These are phyloP conservation scores for Cardiocondyla obscurior DNA, from an alignment of 1,140 invertebrate species.

Conservation along the genomic window DNA sequence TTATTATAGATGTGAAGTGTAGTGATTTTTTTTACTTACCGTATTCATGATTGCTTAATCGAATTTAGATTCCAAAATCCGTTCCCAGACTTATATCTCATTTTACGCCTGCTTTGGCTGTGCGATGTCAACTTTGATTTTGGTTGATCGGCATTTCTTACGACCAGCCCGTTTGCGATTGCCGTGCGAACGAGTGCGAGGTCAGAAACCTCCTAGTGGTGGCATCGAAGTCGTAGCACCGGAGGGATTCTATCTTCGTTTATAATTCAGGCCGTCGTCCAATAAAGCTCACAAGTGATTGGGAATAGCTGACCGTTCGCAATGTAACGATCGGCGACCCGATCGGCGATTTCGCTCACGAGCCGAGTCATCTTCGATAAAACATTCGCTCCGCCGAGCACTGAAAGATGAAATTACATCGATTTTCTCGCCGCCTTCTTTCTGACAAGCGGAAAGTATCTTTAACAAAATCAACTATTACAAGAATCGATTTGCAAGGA, in stretches of 20 bases:
- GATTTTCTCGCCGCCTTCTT: background rate
- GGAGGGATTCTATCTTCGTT: slow-evolving; percentile 72
- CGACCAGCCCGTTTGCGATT: slow-evolving; percentile 33
- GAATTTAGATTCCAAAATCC: background rate
- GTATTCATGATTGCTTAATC: background rate
- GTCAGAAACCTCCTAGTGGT: slow-evolving; percentile 60
- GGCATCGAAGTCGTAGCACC: slow-evolving; percentile 51
- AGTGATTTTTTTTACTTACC: background rate
- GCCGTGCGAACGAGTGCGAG: slow-evolving; percentile 43
- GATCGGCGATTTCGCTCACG: slow-evolving; percentile 65
- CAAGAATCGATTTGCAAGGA: background rate
- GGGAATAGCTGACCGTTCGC: slow-evolving; percentile 71
- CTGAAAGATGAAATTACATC: slow-evolving; percentile 55
- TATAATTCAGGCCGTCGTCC: slow-evolving; percentile 79
- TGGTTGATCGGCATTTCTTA: background rate
- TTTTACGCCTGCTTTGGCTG: background rate
- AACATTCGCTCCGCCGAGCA: slow-evolving; percentile 30
- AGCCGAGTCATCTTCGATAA: slow-evolving; percentile 68
- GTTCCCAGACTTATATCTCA: background rate
- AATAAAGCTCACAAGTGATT: slow-evolving; percentile 79
- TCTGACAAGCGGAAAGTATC: background rate
- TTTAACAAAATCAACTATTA: background rate
- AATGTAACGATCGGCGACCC: slow-evolving; percentile 69
- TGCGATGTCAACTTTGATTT: slow-evolving; percentile 26
- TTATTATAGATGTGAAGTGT: background rate